Conservation (phyloP, 2,797 vertebrate genomes). For the Loriculus beryllinus region DNA sequence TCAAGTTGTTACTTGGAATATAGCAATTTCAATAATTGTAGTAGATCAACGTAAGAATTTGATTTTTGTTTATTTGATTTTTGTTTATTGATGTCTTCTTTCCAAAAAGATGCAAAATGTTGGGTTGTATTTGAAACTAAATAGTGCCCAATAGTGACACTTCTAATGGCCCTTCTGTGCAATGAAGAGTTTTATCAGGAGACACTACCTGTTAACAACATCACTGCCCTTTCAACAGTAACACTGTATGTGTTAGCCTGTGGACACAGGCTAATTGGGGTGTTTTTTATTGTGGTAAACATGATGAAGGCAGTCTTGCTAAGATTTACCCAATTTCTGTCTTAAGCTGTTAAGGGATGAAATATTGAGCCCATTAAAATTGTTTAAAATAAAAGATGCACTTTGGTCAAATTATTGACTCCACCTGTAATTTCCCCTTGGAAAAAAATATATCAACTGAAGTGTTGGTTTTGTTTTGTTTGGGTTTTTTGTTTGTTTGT, state of each 20-base stretch:
- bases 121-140: background rate
- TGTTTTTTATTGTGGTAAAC: background rate
- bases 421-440: background rate
- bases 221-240: background rate
- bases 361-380: background rate
- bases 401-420: background rate
- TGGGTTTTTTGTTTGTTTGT: fast-evolving
- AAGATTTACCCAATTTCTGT: background rate
- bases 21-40: background rate
- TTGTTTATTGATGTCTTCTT: background rate
- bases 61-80: no score
- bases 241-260: background rate
- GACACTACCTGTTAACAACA: background rate
- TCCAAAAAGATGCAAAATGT: background rate
- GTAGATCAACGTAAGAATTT: background rate
- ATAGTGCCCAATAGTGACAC: background rate
- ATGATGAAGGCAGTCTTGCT: background rate
- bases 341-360: background rate
- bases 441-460: background rate
- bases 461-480: background rate
- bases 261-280: no score
- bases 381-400: background rate
- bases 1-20: background rate
- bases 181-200: background rate
- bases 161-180: background rate